A percentile compares a stretch with the other conserved stretches of the same genome.
These are phyloP conservation scores for Drosophila carrolli DNA, from an alignment of 1,140 invertebrate species.

Conservation along the genomic window DNA sequence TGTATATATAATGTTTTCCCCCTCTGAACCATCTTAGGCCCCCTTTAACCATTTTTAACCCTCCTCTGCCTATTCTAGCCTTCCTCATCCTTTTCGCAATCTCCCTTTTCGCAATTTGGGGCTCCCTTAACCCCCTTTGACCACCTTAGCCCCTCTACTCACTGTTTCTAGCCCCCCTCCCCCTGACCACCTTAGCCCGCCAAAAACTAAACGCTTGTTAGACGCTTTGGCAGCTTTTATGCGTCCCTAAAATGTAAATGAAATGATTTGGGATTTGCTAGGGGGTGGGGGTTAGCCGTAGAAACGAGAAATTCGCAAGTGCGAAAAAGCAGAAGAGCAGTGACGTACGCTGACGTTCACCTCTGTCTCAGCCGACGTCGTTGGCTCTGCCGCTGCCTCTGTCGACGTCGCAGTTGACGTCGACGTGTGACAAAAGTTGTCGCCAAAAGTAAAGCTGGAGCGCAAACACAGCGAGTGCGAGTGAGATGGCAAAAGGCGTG, in stretches of 20 bases:
- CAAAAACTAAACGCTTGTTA: constrained; percentile 67
- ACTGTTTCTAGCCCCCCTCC: not conserved
- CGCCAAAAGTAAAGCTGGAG: constrained; percentile 69
- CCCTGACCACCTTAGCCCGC: not conserved
- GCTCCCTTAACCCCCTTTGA: no score
- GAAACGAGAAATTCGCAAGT: constrained; percentile 57
- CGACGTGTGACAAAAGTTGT: constrained; percentile 79
- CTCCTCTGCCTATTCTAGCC: not conserved
- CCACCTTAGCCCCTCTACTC: no score
- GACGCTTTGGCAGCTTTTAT: constrained; percentile 77
- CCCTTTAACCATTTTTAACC: not conserved
- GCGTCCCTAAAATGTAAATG: constrained; percentile 72
- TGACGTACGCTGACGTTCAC: constrained; percentile 11
- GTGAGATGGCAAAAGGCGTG: constrained; percentile 70
- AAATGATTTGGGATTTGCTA: constrained; percentile 50
- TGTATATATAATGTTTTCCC: no score
- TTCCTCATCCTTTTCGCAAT: no score
- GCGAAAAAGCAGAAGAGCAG: constrained; percentile 71
- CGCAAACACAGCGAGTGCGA: constrained; percentile 63
- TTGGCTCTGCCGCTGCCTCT: constrained; percentile 4
- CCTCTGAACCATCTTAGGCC: no score
- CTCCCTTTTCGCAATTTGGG: no score
- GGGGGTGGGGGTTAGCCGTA: constrained; percentile 11
- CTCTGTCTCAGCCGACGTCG: not conserved
- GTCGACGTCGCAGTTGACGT: constrained; percentile 24